Evolutionary conservation across 2,888 invertebrate genomes (phyloP), one percentile per base, ranked within the genome.

Genomic region (Dynastes grantii): DNA sequence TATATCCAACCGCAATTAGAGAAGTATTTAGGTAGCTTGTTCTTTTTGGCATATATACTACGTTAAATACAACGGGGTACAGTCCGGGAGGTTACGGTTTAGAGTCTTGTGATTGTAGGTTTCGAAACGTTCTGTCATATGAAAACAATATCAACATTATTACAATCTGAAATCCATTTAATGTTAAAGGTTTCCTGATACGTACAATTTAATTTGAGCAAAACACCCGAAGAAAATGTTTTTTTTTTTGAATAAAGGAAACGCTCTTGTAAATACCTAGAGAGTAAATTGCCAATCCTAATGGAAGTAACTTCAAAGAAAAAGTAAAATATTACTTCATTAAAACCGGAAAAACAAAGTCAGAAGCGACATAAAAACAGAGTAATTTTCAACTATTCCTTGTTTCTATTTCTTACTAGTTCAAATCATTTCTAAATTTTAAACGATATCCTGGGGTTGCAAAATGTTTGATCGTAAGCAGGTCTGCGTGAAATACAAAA

Each of bases 371-470:
- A 45, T 37, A 32, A 75, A 75, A 61, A 45, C 61, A 61, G 8
- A 49, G 37, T 45, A 75, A 75, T 63, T 45, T 75, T 61, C 61
- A 75, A 45, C 63, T 63, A 61, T 37, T 27, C 29, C 45, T 75
- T 11, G 11, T 27, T 75, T 75, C 22, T 73, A 9, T 61, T 61
- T 9, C n/a, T 75, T 61, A 45, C 29, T 13, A 6, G 27, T 75
- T 75, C 73, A 61, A 75, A 45, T 75, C 29, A 45, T 61, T 55
- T n/a, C 55, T 29, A 27, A 40, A 49, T 75, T 75, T 45, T 61
- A 61, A 27, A n/a, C 27, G 22, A 61, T 49, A 71, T 37, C 37
- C 32, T 29, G 27, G 13, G 40, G 58, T 22, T 16, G 22, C 29
- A 6, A 75, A 49, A 75, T 75, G 45, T 61, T 61, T 40, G 61